Evolutionary conservation across 2,888 invertebrate species (phyloP), one percentile per base, ranked within the genome.

Genomic region (Caradrina kadenii): DNA sequence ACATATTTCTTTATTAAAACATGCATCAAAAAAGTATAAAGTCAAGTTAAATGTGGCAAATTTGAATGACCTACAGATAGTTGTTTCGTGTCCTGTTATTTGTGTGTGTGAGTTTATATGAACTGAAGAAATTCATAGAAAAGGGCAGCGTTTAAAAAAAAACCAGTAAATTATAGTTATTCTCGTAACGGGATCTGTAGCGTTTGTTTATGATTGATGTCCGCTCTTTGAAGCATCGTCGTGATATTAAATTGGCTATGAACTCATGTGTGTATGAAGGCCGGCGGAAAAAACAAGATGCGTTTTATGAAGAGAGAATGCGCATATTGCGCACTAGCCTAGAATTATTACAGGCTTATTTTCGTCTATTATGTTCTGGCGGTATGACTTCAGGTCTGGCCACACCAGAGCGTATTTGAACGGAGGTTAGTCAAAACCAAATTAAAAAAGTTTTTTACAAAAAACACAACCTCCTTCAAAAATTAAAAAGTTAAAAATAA

Each of bases 191-290:
- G 56, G 54, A 63, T 58, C 54, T 53, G 49, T 19, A 19, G 49
- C 26, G 35, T 59, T 68, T 69, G 66, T 79, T 66, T 79, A 78
- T 69, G 53, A 74, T 52, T 54, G 56, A 69, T 66, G 60, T 78
- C 69, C 61, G 74, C 50, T 69, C 65, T 76, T 65, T 64, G 62
- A 49, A 62, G 59, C 19, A 7, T 50, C 52, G 19, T 67, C 61
- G 52, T n/a, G n/a, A 50, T 49, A 45, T 60, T 56, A 55, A 66
- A 78, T 60, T 68, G 53, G 26, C 42, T 78, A 54, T 60, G 62
- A 65, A 52, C 42, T 64, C 58, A 55, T 54, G 21, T 52, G 26
- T 26, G 26, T 26, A 26, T 22, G 49, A 67, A 76, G 54, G 60
- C 26, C 66, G 56, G 10, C 39, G 72, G 63, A 56, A 67, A 53